These are phyloP conservation scores for Salvelinus alpinus DNA, from an alignment of 2,113 vertebrate genomes.

Conservation along the genomic window DNA sequence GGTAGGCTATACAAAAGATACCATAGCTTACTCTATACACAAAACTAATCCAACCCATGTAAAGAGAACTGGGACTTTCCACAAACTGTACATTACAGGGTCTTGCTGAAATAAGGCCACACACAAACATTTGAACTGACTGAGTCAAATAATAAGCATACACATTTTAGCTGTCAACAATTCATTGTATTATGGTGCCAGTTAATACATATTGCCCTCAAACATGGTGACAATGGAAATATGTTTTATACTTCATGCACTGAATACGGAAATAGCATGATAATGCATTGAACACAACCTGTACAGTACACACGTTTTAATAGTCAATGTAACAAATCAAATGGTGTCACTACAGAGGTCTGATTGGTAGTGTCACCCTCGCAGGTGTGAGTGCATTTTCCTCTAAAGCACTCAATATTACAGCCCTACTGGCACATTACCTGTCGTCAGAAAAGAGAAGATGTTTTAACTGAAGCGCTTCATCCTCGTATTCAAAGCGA, in stretches of 20 bases:
- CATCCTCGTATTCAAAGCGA: background rate
- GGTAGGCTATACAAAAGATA: background rate
- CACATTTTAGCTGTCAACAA: background rate
- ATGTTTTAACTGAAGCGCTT: background rate
- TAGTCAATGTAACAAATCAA: too few relatives aligned
- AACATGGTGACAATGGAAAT: too few relatives aligned
- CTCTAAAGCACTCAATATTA: background rate
- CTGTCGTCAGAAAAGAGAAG: constrained; percentile 12
- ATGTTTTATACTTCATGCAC: too few relatives aligned
- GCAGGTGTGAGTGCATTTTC: too few relatives aligned
- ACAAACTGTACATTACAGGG: background rate
- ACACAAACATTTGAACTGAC: background rate
- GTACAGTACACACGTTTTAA: too few relatives aligned
- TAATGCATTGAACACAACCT: too few relatives aligned
- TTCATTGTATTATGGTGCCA: background rate
- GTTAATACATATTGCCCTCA: too few relatives aligned
- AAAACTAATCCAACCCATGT: background rate
- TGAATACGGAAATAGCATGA: too few relatives aligned
- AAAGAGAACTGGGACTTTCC: background rate
- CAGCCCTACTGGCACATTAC: constrained; percentile 4
- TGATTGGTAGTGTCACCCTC: too few relatives aligned
- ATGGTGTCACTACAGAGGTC: background rate
- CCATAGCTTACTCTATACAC: background rate
- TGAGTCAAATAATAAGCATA: too few relatives aligned
- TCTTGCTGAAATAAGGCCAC: background rate